Conservation (phyloP, 2,797 vertebrate species). For the Ficedula albicollis region DNA sequence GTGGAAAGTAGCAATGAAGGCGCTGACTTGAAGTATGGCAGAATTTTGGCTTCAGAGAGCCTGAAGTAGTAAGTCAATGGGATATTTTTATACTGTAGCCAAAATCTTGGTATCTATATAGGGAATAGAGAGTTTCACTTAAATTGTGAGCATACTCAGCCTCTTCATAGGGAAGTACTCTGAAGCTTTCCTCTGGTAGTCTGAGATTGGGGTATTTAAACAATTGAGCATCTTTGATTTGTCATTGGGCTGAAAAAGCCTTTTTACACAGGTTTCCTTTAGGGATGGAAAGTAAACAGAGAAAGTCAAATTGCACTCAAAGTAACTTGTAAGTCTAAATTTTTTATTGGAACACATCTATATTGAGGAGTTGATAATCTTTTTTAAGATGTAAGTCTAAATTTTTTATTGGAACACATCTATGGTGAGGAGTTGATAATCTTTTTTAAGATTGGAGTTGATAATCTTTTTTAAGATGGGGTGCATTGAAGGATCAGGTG, state of each 20-base stretch:
- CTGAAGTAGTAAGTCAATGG: neutral
- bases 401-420: neutral
- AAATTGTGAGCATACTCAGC: neutral
- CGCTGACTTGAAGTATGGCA: accelerated
- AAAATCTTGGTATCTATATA: neutral
- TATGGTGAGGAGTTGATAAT: neutral
- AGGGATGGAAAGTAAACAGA: neutral
- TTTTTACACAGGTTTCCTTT: neutral
- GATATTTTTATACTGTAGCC: neutral
- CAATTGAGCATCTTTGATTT: neutral
- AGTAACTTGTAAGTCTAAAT: neutral
- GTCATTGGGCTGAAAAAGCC: neutral
- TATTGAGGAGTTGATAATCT: neutral
- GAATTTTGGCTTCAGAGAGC: neutral
- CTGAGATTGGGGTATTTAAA: neutral
- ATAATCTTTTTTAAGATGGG: no score
- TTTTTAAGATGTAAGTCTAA: neutral
- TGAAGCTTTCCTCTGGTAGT: neutral
- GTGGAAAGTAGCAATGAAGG: neutral
- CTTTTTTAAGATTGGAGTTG: no score
- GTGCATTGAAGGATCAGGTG: neutral
- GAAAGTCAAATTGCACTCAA: neutral
- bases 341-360: neutral
- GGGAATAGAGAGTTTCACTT: neutral
- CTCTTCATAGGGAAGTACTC: neutral